These are phyloP conservation scores for Drosophila kikkawai DNA, from an alignment of 1,140 invertebrate species.

Conservation along the genomic window DNA sequence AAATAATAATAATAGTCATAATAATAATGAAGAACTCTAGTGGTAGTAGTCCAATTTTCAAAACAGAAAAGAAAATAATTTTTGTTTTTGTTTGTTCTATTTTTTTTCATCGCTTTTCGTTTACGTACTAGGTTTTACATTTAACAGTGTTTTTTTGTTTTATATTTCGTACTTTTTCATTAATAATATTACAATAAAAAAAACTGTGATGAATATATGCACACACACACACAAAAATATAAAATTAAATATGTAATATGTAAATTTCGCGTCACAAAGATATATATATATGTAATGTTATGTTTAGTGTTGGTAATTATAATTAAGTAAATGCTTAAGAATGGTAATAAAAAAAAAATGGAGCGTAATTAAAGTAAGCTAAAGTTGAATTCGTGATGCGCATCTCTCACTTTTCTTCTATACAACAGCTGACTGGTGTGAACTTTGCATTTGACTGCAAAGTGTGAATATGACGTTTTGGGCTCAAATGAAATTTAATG, in stretches of 20 bases:
- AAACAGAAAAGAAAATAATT: constrained; percentile 24
- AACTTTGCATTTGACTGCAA: constrained; percentile 32
- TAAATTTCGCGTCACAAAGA: constrained; percentile 31
- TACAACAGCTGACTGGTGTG: constrained; percentile 41
- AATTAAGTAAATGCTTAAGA: constrained; percentile 78
- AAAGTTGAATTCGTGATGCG: constrained; percentile 24
- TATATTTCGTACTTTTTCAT: constrained; percentile 27
- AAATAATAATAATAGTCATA: constrained; percentile 8
- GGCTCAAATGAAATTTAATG: constrained; percentile 22
- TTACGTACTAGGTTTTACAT: constrained; percentile 43
- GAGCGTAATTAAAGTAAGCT: constrained; percentile 41
- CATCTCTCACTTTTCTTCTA: constrained; percentile 47
- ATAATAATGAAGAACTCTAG: constrained; percentile 44
- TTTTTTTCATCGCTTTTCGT: constrained; percentile 8
- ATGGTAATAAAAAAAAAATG: constrained; percentile 57
- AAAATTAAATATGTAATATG: constrained; percentile 51
- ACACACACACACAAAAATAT: constrained; percentile 81
- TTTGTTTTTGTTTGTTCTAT: constrained; percentile 1
- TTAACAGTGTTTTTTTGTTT: constrained; percentile 31
- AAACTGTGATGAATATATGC: constrained; percentile 66
- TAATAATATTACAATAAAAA: constrained; percentile 66
- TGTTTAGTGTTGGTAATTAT: constrained; percentile 55
- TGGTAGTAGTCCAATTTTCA: constrained; percentile 25
- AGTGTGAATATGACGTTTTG: constrained; percentile 3
- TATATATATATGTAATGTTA: constrained; percentile 15